phyloP scores from a whole-genome alignment of 2,113 vertebrate genomes.

The Oncorhynchus keta region DNA sequence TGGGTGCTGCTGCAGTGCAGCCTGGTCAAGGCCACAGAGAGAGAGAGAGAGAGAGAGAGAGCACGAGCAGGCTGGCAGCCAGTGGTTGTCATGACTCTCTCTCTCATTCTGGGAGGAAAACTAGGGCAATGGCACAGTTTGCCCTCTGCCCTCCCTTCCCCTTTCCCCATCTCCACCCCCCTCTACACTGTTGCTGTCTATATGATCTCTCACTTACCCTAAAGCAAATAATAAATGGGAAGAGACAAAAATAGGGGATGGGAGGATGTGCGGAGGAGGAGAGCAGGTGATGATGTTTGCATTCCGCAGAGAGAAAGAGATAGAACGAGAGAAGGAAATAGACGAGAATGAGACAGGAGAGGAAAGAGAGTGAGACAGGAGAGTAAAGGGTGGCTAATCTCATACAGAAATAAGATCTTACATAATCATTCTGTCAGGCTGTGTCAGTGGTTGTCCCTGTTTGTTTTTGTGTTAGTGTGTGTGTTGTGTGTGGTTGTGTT shows the following conservation, averaged over 20 bases:
- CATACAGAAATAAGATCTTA: conserved; percentile 72
- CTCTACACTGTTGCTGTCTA: not conserved
- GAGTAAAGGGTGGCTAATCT: conserved; percentile 64
- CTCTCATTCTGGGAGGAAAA: conserved; percentile 53
- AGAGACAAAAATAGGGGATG: conserved; percentile 15
- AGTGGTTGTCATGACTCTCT: conserved; percentile 65
- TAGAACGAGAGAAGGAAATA: too few species aligned
- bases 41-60: too few species aligned
- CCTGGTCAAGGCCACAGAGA: not conserved
- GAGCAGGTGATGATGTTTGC: conserved; percentile 28
- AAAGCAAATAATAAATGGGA: conserved; percentile 1
- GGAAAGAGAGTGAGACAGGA: conserved; percentile 26
- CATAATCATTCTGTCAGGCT: conserved; percentile 64
- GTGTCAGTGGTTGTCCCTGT: conserved; percentile 48
- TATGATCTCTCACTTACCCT: not conserved
- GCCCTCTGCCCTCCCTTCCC: not conserved
- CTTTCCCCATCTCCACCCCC: conserved; percentile 2
- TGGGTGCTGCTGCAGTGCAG: conserved; percentile 41
- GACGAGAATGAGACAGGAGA: conserved; percentile 20
- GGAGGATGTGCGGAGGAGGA: too few species aligned
- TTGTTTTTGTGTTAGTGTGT: conserved; percentile 15
- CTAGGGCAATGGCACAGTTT: conserved; percentile 67
- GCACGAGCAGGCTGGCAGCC: conserved; percentile 33
- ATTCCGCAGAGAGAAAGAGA: conserved; percentile 6
- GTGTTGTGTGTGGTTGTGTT: conserved; percentile 14